Evolutionary conservation across 2,797 vertebrate genomes (phyloP).

Genomic region (Tadarida brasiliensis): DNA sequence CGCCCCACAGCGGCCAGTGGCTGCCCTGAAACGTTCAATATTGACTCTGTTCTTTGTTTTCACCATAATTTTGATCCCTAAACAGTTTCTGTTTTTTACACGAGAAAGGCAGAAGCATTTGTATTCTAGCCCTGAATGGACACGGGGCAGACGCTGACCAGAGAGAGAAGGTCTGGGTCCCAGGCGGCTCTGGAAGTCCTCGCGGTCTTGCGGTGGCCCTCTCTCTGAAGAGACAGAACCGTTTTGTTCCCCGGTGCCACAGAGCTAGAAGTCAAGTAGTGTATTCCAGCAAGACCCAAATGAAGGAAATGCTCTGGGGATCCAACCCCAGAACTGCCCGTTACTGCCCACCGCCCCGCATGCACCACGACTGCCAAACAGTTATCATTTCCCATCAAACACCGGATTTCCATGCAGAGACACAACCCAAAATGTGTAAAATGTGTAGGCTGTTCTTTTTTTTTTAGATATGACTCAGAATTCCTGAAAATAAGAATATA

Average conservation of each 20-base stretch:
- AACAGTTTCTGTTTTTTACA: background rate
- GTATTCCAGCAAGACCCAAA: slow-evolving; percentile 11
- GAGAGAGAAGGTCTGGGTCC: background rate
- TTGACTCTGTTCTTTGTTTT: background rate
- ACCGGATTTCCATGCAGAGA: background rate
- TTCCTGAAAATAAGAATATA: slow-evolving; percentile 64
- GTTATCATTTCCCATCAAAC: background rate
- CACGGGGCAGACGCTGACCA: background rate
- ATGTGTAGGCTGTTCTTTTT: background rate
- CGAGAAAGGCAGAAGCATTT: background rate
- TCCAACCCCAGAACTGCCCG: background rate
- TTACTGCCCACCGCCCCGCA: background rate
- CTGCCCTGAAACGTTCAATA: background rate
- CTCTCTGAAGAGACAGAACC: background rate
- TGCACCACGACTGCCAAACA: background rate
- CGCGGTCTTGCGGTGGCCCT: background rate
- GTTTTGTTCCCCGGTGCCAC: background rate
- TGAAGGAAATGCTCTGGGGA: background rate
- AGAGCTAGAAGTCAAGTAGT: background rate
- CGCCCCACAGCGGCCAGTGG: accelerated
- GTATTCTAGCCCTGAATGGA: background rate
- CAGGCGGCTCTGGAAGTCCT: background rate
- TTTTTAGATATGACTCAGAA: slow-evolving; percentile 29
- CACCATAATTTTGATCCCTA: background rate
- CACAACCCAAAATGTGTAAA: background rate